Base-by-base conservation (phyloP, 2,797 vertebrate genomes). In the Eutrigla gurnardus region DNA sequence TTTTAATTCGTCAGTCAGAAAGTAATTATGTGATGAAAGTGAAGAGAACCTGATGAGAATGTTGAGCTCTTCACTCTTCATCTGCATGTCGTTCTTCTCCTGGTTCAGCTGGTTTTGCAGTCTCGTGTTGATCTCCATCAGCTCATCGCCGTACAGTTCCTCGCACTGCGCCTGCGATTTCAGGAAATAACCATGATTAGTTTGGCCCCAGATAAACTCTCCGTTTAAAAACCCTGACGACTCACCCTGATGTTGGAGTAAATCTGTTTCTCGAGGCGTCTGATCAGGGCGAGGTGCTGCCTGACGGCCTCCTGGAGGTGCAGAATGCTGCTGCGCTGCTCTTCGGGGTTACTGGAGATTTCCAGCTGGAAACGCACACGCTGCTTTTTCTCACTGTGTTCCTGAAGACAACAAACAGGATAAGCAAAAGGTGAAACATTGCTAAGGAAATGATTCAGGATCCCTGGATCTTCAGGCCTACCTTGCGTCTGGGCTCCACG, bases 361-460 rank as follows among this genome's bases (percentile, higher is more conserved):
- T 99, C 98, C 84, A 99, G 93, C 92, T 99, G 98, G 92, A 99
- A 99, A 52, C 98, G 97, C 17, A 99, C 98, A 1, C 98, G 92
- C 88, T 99, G 98, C 87, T 99, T 99, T 90, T 99, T 98, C 93
- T 99, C 98, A 33, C 98, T 99, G 91, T 99, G 98, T 91, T 99
- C 98, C 98, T 99, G 36, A 65, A 40, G 40, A 65, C 6, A 25
- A 33, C 0, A 25, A 67, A 63, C 5, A 64, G 3, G 33, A 14
- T 10, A 9, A 59, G 18, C 10, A 53, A 40, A 40, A 53, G 40
- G 40, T 7, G 3, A 81, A 65, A 53, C 25, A 52, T 25, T 3
- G 0, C 17, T 12, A 4, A 71, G 7, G 46, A 53, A 32, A 47
- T 52, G 17, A 58, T 47, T 4, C n/a, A 2, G 5, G 17, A 68